Evolutionary conservation across 92 coral and sea anemone species (phyloP).

Genomic region (Siderastrea radians): DNA sequence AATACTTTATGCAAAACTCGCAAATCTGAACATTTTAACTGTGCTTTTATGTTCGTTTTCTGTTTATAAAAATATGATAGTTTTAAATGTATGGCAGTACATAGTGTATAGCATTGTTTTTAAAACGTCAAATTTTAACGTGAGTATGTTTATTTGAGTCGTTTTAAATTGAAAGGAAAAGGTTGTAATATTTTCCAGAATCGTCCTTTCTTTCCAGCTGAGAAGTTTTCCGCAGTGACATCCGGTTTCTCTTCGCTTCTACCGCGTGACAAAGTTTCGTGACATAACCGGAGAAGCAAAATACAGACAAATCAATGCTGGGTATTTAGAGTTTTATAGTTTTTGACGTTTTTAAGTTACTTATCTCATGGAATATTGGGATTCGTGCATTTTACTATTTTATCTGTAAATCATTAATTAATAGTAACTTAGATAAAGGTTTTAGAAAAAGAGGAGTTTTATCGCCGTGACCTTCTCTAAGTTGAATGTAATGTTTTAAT

Average conservation of each 20-base stretch:
- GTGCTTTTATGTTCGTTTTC: not conserved
- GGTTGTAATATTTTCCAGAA: conserved; percentile 1
- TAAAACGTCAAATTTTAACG: conserved; percentile 12
- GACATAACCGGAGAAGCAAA: not conserved
- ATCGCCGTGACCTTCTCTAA: not conserved
- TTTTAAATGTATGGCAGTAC: conserved; percentile 13
- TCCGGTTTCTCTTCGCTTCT: not conserved
- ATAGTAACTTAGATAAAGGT: not conserved
- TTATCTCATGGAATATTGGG: conserved; percentile 2
- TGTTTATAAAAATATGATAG: conserved; percentile 11
- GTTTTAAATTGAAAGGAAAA: conserved; percentile 19
- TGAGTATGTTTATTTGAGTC: not conserved
- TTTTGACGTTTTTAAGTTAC: conserved; percentile 13
- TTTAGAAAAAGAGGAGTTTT: not conserved
- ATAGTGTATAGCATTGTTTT: conserved; percentile 9
- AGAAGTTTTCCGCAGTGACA: not conserved
- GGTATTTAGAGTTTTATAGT: not conserved
- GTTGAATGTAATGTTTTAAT: conserved; percentile 5
- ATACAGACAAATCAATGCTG: not conserved
- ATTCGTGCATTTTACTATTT: conserved; percentile 14
- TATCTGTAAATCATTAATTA: conserved; percentile 19
- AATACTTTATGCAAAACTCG: conserved; percentile 1
- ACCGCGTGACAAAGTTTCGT: not conserved
- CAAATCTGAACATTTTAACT: conserved; percentile 19
- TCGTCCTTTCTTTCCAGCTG: not conserved